phyloP scores from a whole-genome alignment of 2,113 vertebrate genomes.

The Climacteris rufus region DNA sequence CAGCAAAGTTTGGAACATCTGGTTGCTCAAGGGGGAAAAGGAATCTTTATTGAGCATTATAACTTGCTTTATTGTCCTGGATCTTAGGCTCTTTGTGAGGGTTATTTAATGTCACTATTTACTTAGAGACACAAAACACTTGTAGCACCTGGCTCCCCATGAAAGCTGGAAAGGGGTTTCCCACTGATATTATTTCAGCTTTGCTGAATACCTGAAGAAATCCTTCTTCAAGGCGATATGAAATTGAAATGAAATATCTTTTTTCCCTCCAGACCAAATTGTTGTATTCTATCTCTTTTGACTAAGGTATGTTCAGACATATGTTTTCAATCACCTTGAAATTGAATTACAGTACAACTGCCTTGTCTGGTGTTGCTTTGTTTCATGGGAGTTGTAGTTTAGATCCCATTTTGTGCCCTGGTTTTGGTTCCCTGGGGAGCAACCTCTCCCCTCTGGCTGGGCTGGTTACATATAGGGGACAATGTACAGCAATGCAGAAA shows the following conservation, averaged over 20 bases:
- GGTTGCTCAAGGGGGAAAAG: accelerated
- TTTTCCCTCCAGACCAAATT: accelerated
- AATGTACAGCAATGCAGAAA: background rate
- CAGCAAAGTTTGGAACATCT: background rate
- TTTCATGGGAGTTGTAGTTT: background rate
- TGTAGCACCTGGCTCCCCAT: background rate
- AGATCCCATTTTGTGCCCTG: background rate
- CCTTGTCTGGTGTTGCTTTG: background rate
- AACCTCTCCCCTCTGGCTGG: background rate
- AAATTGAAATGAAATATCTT: background rate
- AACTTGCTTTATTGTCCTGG: background rate
- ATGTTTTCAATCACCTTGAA: background rate
- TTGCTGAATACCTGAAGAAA: background rate
- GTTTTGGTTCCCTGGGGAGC: background rate
- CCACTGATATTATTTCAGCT: background rate
- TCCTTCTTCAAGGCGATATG: background rate
- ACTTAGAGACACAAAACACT: background rate
- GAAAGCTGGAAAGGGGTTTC: background rate
- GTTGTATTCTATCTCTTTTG: background rate
- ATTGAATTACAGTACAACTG: background rate
- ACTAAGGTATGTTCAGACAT: background rate
- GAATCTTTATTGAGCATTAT: background rate
- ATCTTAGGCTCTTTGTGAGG: background rate
- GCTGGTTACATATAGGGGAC: background rate
- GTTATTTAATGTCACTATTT: background rate